Base-by-base conservation (phyloP, 2,113 vertebrate species). In the Thunnus thynnus region DNA sequence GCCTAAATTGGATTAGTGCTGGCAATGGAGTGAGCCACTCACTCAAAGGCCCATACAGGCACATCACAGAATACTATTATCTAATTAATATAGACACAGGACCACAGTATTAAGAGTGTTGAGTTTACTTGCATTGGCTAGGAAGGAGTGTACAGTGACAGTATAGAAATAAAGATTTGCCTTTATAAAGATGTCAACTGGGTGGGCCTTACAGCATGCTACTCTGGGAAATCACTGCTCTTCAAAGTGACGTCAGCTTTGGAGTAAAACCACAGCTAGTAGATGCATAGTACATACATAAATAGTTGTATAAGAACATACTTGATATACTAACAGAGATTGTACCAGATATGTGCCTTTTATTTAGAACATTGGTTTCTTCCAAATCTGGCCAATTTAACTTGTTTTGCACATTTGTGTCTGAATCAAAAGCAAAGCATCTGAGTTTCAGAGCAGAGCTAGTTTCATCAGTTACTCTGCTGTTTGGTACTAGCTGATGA, bases 1-100 rank as follows among this genome's bases (percentile, higher is more conserved):
- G 61, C 89, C 78, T 92, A 89, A 93, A 94, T 93, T 92, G 93
- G 94, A 94, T 94, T 94, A 93, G 87, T 50, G 76, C 55, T 80
- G 80, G 77, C 57, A 47, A 87, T 78, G 52, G 75, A 86, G 77
- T 73, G 81, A 63, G 80, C 81, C 57, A 70, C 68, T 88, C 67
- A 76, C 77, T 90, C 71, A 78, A 73, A 70, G 72, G 71, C 68
- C 84, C 60, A 17, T 51, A 68, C 64, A 84, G 63, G 56, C 77
- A 54, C 76, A 78, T 30, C 52, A 48, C 11, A 78, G 80, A 84
- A 79, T 57, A 79, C 78, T 27, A 25, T 88, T 47, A 87, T 89
- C 83, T 82, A 70, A 86, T 92, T 89, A 89, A 78, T 78, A 82
- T 27, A 69, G 64, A 84, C 74, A 62, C 18, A 51, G 25, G 51